Evolutionary conservation across 2,888 invertebrate genomes (phyloP), one percentile per base, ranked within the genome.

Genomic region (Dynastes grantii): DNA sequence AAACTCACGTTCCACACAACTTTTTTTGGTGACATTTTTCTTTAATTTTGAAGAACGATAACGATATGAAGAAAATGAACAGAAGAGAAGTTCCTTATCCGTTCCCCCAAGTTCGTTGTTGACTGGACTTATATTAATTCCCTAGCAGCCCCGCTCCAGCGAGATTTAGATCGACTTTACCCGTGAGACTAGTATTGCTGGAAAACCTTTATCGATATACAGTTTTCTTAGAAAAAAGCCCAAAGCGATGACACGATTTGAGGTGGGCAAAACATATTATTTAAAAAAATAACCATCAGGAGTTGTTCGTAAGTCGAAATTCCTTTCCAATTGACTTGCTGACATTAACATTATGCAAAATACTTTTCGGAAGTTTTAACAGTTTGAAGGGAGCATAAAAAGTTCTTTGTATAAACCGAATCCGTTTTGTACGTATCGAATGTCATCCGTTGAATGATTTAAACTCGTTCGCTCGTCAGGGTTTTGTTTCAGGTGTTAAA

Each of bases 381-480:
- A 75, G 73, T 76, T 67, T 32, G 76, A 76, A 71, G 67, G 68
- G 55, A 40, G 40, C 58, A 55, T 40, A 73, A 58, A 73, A 58
- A 76, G 76, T 76, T 49, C 79, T 79, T 80, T 79, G 79, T 77
- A 67, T 79, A 79, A 82, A 82, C 81, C 79, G 78, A 78, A 82
- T 80, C 80, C 78, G 29, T 75, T 78, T 78, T 77, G 75, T 79
- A 64, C 68, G 80, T 80, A 82, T 82, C 81, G 76, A 80, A 81
- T 82, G 77, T 79, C 82, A 81, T 81, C 81, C 81, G 79, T 81
- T 79, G 81, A 82, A 80, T 79, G 76, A 76, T 73, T 79, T 77
- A 71, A 79, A 71, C 63, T 76, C 64, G 29, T 49, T 45, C 64
- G 65, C 32, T 68, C 53, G 40, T 55, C 49, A 64, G 40, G 76